Conservation (phyloP, 2,888 invertebrate species). For the Coronaproctus castanopsis region DNA sequence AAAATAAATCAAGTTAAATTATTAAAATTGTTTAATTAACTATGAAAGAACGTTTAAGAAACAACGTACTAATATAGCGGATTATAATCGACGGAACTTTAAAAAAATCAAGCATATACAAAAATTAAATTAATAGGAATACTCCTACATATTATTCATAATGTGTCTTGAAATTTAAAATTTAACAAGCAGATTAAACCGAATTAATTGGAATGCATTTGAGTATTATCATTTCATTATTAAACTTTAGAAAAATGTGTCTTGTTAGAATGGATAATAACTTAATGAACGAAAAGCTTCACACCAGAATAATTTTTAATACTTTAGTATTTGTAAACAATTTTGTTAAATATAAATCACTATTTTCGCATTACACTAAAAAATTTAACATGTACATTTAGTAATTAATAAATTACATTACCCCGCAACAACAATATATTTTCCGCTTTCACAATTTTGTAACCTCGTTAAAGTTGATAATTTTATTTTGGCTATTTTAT, state of each 20-base stretch:
- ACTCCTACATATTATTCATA: background rate
- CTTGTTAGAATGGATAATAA: background rate
- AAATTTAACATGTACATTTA: too few species aligned
- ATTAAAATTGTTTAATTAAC: background rate
- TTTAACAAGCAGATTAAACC: too few species aligned
- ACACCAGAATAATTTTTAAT: too few species aligned
- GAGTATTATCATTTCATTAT: background rate
- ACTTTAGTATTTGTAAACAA: too few species aligned
- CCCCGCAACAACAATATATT: slow-evolving; percentile 90
- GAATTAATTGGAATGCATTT: too few species aligned
- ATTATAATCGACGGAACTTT: background rate
- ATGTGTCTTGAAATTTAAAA: background rate
- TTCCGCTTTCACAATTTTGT: slow-evolving; percentile 46
- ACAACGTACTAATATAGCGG: too few species aligned
- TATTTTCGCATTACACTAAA: too few species aligned
- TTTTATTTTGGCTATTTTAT: slow-evolving; percentile 82
- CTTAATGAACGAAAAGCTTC: background rate
- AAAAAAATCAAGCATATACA: background rate
- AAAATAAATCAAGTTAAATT: too few species aligned
- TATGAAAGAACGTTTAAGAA: too few species aligned
- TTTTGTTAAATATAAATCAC: too few species aligned
- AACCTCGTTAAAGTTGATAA: slow-evolving; percentile 60
- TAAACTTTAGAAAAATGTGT: background rate
- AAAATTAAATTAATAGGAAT: background rate
- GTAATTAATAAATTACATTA: slow-evolving; percentile 29